These are phyloP conservation scores for Apis dorsata DNA, from an alignment of 1,140 invertebrate species.

Conservation along the genomic window DNA sequence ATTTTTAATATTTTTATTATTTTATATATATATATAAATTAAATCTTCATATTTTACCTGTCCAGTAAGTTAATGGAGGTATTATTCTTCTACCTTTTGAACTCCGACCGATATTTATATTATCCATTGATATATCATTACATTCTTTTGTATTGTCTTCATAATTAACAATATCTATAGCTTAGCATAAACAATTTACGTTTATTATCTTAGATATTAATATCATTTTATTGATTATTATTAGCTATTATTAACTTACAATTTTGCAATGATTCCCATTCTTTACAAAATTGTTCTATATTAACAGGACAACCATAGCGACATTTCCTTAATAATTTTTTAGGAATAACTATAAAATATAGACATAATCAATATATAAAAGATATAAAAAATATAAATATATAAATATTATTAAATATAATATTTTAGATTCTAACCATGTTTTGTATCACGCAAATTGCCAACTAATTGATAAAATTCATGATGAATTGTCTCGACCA, in stretches of 20 bases:
- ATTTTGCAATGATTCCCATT: conserved; percentile 57
- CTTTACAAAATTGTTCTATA: conserved; percentile 68
- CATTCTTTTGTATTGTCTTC: background rate
- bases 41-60: conserved; percentile 48
- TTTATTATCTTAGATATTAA: background rate
- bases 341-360: conserved; percentile 63
- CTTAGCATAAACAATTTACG: background rate
- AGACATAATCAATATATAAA: conserved; percentile 12
- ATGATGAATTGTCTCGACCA: conserved; percentile 65
- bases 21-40: background rate
- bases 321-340: conserved; percentile 64
- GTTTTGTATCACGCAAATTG: conserved; percentile 62
- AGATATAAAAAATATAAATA: background rate
- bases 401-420: background rate
- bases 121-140: conserved; percentile 22
- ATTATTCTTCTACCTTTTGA: conserved; percentile 64
- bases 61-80: conserved; percentile 65
- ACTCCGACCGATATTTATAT: conserved; percentile 38
- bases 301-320: conserved; percentile 68
- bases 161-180: background rate
- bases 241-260: background rate
- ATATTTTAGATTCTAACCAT: conserved; percentile 50
- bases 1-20: background rate
- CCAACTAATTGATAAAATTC: conserved; percentile 69
- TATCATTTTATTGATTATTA: background rate